Percentiles rank a stretch among this genome's conserved stretches.
phyloP scores from a whole-genome alignment of 2,888 invertebrate genomes.

The Troilus luridus region DNA sequence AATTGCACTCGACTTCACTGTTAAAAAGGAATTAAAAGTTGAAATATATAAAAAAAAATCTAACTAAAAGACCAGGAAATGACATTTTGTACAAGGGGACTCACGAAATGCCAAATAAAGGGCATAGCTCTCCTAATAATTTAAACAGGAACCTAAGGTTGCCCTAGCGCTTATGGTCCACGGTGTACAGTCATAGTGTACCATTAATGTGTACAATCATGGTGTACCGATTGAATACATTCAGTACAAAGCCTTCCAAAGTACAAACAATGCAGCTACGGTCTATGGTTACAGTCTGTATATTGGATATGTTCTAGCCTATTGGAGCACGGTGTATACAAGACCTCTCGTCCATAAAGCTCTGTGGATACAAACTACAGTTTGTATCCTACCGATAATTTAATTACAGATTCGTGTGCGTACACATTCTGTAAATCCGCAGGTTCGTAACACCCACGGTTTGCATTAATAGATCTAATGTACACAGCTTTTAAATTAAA shows the following conservation, averaged over 20 bases:
- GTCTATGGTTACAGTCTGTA: background rate
- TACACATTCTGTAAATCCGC: no score
- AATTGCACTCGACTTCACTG: no score
- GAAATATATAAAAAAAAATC: background rate
- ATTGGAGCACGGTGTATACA: background rate
- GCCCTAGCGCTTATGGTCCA: background rate
- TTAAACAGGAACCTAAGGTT: background rate
- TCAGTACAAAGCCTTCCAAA: background rate
- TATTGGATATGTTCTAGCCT: background rate
- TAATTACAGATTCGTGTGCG: no score
- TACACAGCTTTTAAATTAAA: no score
- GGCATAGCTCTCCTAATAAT: background rate
- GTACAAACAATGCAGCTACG: background rate
- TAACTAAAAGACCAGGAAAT: background rate
- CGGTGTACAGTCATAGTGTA: no score
- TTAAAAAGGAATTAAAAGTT: background rate
- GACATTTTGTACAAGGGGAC: background rate
- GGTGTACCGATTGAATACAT: background rate
- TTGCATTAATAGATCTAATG: no score
- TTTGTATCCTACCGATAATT: no score
- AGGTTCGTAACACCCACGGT: no score
- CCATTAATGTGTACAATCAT: background rate
- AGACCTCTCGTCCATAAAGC: background rate
- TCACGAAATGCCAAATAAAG: slow-evolving; percentile 22
- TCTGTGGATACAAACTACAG: no score